Percentiles rank a stretch among this genome's conserved stretches.
phyloP scores from a whole-genome alignment of 2,113 vertebrate species.

The Thunnus maccoyii region DNA sequence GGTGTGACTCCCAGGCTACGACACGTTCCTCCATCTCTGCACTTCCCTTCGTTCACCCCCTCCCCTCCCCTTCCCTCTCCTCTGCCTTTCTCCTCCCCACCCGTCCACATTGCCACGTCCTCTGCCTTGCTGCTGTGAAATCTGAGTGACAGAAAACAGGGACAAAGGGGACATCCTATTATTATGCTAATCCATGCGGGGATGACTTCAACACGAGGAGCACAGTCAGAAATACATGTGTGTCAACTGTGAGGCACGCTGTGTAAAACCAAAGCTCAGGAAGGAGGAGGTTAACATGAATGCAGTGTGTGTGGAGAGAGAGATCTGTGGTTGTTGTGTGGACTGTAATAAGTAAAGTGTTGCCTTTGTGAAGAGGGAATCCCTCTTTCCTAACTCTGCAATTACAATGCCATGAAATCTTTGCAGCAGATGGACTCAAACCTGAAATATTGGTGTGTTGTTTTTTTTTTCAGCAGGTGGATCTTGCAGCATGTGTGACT shows the following conservation, averaged over 20 bases:
- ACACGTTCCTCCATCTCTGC: neutral
- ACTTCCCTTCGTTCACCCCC: neutral
- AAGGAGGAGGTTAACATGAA: slow-evolving; percentile 15
- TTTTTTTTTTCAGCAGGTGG: neutral
- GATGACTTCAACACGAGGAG: slow-evolving; percentile 59
- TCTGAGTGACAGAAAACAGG: slow-evolving; percentile 68
- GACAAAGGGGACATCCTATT: slow-evolving; percentile 75
- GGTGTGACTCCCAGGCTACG: slow-evolving; percentile 4
- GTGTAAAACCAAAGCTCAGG: slow-evolving; percentile 44
- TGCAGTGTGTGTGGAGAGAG: neutral
- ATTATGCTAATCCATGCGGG: slow-evolving; percentile 77
- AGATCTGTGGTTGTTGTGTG: too few species aligned
- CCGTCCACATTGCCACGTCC: slow-evolving; percentile 2
- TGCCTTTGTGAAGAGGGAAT: slow-evolving; percentile 41
- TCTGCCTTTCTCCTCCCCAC: slow-evolving; percentile 10
- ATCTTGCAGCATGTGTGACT: slow-evolving; percentile 17
- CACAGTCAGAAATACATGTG: slow-evolving; percentile 58
- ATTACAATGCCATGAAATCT: neutral
- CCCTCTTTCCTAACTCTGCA: neutral
- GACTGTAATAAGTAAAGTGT: slow-evolving; percentile 6
- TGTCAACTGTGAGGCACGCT: slow-evolving; percentile 44
- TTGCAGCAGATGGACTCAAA: neutral
- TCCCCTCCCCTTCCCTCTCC: neutral
- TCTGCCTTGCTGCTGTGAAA: slow-evolving; percentile 49
- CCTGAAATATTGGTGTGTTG: neutral